Evolutionary conservation across 2,888 invertebrate genomes (phyloP).

Genomic region (Watsonalla binaria): DNA sequence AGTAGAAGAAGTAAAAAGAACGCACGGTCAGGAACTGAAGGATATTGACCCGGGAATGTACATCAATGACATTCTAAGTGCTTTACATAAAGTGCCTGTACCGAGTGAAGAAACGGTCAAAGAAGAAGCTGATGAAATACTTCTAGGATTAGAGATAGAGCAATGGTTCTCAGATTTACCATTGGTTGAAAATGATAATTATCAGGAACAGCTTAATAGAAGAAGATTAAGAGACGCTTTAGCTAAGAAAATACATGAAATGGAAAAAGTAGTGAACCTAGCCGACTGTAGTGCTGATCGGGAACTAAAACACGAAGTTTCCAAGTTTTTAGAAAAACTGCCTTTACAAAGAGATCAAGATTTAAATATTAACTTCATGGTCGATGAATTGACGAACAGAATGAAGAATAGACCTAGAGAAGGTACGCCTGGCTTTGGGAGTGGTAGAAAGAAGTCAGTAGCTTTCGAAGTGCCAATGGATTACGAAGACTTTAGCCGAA

Average conservation of each 20-base stretch:
- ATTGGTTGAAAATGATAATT: conserved; percentile 21
- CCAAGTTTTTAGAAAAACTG: conserved; percentile 32
- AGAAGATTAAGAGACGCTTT: conserved; percentile 37
- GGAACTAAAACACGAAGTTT: conserved; percentile 34
- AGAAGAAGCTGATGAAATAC: conserved; percentile 49
- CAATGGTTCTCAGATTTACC: conserved; percentile 55
- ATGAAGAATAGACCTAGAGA: conserved; percentile 30
- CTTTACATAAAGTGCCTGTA: conserved; percentile 44
- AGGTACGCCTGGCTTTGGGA: conserved; percentile 3
- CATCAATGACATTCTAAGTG: conserved; percentile 34
- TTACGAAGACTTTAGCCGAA: conserved; percentile 31
- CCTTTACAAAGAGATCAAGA: conserved; percentile 25
- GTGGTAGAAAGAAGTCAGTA: conserved; percentile 19
- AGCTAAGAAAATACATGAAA: conserved; percentile 39
- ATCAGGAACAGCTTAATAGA: conserved; percentile 25
- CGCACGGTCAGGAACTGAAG: conserved; percentile 26
- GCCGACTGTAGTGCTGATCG: conserved; percentile 19
- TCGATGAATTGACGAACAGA: conserved; percentile 44
- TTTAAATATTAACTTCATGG: conserved; percentile 34
- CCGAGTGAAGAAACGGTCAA: conserved; percentile 39
- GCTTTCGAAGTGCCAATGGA: conserved; percentile 26
- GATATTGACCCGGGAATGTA: conserved; percentile 29
- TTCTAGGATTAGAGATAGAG: conserved; percentile 47
- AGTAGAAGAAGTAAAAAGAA: conserved; percentile 34
- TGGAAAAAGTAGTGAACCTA: conserved; percentile 25